Conservation (phyloP, 2,888 invertebrate species). For the Melieria picta region DNA sequence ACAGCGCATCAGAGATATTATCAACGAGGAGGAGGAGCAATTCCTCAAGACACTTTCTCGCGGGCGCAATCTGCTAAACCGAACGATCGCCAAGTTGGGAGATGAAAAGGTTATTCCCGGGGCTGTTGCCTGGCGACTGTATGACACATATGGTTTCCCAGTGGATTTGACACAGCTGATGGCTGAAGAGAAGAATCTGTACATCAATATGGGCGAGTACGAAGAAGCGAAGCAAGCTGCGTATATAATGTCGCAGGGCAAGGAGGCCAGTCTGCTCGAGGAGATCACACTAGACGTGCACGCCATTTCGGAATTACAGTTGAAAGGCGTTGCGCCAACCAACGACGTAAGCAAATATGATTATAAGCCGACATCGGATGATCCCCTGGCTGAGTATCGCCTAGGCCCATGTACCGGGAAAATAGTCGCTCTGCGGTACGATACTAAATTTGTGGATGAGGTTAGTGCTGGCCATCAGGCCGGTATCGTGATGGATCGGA, state of each 20-base stretch:
- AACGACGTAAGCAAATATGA: conserved; percentile 93
- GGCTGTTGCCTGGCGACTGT: conserved; percentile 97
- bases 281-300: conserved; percentile 93
- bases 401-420: conserved; percentile 79
- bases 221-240: conserved; percentile 93
- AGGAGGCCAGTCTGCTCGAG: conserved; percentile 82
- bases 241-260: conserved; percentile 88
- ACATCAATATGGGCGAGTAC: conserved; percentile 89
- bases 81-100: conserved; percentile 87
- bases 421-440: conserved; percentile 82
- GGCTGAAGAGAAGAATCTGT: conserved; percentile 94
- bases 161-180: conserved; percentile 97
- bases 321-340: conserved; percentile 79
- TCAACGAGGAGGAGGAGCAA: conserved; percentile 97
- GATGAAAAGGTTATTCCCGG: conserved; percentile 83
- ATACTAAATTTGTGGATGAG: conserved; percentile 86
- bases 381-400: conserved; percentile 77
- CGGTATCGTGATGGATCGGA: conserved; percentile 89
- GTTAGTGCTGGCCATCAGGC: conserved; percentile 88
- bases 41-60: conserved; percentile 95
- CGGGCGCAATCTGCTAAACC: conserved; percentile 88
- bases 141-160: conserved; percentile 99
- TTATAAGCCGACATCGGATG: conserved; percentile 76
- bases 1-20: conserved; percentile 88
- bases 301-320: conserved; percentile 90